phyloP scores from a whole-genome alignment of 2,797 vertebrate species.

The Cuculus canorus region DNA sequence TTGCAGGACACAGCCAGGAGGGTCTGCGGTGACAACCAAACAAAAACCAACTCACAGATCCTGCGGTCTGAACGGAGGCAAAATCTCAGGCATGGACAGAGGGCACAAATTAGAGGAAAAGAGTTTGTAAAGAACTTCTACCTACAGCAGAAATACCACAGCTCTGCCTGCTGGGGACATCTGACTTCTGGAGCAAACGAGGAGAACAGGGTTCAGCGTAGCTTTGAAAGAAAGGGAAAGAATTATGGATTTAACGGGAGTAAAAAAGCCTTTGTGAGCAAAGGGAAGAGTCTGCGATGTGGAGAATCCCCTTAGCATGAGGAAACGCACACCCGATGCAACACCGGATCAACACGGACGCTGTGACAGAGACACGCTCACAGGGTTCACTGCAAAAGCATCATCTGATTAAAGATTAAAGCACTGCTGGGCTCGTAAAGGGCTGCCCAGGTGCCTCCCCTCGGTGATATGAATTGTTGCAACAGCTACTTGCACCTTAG shows the following conservation, averaged over 20 bases:
- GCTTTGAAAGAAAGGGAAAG: background rate
- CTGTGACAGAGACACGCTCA: rapidly evolving
- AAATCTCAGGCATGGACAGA: background rate
- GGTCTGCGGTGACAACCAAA: rapidly evolving
- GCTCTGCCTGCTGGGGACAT: background rate
- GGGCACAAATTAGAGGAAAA: background rate
- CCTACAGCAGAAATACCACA: background rate
- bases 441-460: background rate
- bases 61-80: background rate
- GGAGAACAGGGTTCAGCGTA: background rate
- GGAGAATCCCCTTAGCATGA: background rate
- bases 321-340: no score
- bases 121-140: background rate
- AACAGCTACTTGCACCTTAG: background rate
- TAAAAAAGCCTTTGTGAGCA: background rate
- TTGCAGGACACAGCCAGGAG: background rate
- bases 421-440: rapidly evolving
- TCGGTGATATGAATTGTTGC: rapidly evolving
- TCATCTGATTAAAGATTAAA: background rate
- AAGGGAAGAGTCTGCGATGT: background rate
- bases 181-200: background rate
- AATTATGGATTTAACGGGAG: background rate
- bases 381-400: background rate
- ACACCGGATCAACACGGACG: rapidly evolving
- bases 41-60: background rate